Evolutionary conservation across 2,888 invertebrate species (phyloP).

Genomic region (Gymnocheta viridis): DNA sequence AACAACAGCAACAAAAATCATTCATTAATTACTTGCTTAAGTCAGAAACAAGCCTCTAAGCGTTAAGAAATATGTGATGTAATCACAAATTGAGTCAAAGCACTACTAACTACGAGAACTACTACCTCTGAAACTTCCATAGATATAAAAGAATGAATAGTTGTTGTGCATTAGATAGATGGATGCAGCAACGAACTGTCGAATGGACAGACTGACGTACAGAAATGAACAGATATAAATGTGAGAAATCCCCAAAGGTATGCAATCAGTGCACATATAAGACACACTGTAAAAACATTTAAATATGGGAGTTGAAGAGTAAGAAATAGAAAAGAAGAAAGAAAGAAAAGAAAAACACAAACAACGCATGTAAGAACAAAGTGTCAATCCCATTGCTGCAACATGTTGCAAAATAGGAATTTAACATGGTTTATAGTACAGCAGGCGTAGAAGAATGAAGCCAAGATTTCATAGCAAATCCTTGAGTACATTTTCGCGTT

Average conservation of each 20-base stretch:
- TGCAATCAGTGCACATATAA: slow-evolving; percentile 61
- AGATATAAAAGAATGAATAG: slow-evolving; percentile 21
- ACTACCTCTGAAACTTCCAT: slow-evolving; percentile 5
- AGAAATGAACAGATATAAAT: slow-evolving; percentile 58
- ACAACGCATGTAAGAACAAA: slow-evolving; percentile 65
- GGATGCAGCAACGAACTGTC: neutral
- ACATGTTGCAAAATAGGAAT: slow-evolving; percentile 66
- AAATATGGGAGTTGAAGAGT: slow-evolving; percentile 34
- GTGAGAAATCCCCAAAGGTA: slow-evolving; percentile 70
- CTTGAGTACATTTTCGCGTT: neutral
- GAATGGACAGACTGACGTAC: slow-evolving; percentile 5
- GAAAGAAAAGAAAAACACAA: slow-evolving; percentile 26
- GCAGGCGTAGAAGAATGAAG: slow-evolving; percentile 48
- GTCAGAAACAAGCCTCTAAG: slow-evolving; percentile 62
- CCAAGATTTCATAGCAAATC: slow-evolving; percentile 13
- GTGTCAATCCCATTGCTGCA: slow-evolving; percentile 71
- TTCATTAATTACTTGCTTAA: slow-evolving; percentile 66
- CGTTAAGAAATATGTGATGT: slow-evolving; percentile 66
- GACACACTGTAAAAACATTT: slow-evolving; percentile 52
- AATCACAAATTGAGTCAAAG: slow-evolving; percentile 66
- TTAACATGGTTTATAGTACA: slow-evolving; percentile 55
- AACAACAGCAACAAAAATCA: slow-evolving; percentile 52
- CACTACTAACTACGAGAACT: slow-evolving; percentile 48
- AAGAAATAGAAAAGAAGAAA: neutral
- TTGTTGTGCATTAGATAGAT: slow-evolving; percentile 46